Conservation (phyloP, 1,140 invertebrate species). For the Caerostris extrusa region DNA sequence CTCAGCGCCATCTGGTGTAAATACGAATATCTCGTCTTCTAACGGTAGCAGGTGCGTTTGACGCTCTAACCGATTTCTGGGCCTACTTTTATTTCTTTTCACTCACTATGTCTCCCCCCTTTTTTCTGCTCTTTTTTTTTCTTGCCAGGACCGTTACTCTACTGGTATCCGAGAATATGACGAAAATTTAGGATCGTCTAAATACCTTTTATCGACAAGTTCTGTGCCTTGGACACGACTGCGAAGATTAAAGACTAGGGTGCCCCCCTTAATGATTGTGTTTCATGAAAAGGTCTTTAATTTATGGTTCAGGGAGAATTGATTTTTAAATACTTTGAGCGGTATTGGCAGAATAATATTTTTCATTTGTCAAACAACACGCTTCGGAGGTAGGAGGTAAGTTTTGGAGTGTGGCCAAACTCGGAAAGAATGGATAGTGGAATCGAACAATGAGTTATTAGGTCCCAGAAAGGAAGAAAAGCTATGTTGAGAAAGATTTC, state of each 20-base stretch:
- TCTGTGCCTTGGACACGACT: not conserved
- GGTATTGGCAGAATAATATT: slow-evolving; percentile 71
- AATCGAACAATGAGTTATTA: slow-evolving; percentile 41
- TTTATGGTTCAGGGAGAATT: slow-evolving; percentile 69
- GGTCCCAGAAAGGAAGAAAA: not conserved
- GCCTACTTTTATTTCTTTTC: slow-evolving; percentile 43
- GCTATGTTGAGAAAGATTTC: not conserved
- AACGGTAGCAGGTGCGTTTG: slow-evolving; percentile 67
- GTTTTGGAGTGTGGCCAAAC: slow-evolving; percentile 49
- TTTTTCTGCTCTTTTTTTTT: slow-evolving; percentile 24
- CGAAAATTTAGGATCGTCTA: slow-evolving; percentile 73
- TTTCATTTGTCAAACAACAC: slow-evolving; percentile 66
- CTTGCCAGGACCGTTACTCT: not conserved
- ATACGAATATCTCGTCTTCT: slow-evolving; percentile 74
- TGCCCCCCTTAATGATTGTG: slow-evolving; percentile 57
- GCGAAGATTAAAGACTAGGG: slow-evolving; percentile 69
- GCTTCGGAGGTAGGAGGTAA: not conserved
- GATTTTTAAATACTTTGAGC: slow-evolving; percentile 76
- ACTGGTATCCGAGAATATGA: slow-evolving; percentile 35
- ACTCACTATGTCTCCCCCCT: not conserved
- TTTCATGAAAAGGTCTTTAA: slow-evolving; percentile 61
- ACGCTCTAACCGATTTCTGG: slow-evolving; percentile 63
- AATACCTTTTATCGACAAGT: slow-evolving; percentile 76
- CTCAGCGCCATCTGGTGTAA: slow-evolving; percentile 73
- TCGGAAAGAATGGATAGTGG: not conserved